phyloP scores from a whole-genome alignment of 2,797 vertebrate genomes.

The Limnodromus scolopaceus region DNA sequence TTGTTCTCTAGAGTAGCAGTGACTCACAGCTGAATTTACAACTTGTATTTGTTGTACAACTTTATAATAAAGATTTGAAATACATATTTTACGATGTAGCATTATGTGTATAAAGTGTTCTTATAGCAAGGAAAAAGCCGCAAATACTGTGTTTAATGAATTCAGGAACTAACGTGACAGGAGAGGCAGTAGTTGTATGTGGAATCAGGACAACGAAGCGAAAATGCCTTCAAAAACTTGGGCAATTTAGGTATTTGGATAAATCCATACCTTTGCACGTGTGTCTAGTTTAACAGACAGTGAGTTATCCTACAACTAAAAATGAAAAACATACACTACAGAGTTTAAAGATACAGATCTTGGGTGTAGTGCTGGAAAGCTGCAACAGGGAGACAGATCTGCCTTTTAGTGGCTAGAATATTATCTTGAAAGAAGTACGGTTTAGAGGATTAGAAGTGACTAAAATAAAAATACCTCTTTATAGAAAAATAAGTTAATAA shows the following conservation, averaged over 20 bases:
- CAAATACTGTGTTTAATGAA: not conserved
- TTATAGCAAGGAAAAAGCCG: not conserved
- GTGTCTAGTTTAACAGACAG: not conserved
- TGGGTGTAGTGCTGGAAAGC: not conserved
- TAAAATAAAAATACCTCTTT: not conserved
- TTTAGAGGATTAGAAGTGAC: not conserved
- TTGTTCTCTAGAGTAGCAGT: not conserved
- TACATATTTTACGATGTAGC: not conserved
- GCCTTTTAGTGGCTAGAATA: not conserved
- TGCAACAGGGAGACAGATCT: not conserved
- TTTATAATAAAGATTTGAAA: not conserved
- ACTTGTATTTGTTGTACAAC: not conserved
- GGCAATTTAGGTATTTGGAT: not conserved
- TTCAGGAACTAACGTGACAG: not conserved
- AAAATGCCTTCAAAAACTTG: not conserved
- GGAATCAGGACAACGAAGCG: not conserved
- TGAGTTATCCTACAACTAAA: not conserved
- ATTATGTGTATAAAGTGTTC: not conserved
- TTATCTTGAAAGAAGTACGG: not conserved
- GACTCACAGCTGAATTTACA: not conserved
- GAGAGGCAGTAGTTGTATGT: not conserved
- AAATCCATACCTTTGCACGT: not conserved
- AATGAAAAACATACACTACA: fast-evolving
- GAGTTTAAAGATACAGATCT: not conserved
- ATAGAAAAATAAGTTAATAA: not conserved